Evolutionary conservation across 1,140 invertebrate species (phyloP).

Genomic region (Oryctes rhinoceros): DNA sequence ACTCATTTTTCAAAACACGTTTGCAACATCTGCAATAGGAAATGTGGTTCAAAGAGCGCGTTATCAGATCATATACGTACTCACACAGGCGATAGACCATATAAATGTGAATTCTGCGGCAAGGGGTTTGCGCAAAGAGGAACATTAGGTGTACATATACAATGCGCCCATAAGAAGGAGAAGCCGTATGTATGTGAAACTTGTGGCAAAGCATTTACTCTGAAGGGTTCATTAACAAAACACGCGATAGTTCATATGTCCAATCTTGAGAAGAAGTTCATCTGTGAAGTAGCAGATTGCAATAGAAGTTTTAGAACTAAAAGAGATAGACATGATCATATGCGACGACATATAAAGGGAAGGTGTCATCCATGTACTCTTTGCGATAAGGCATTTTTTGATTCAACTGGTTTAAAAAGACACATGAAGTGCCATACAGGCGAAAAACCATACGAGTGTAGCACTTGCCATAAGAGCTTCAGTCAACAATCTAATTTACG

Average conservation of each 20-base stretch:
- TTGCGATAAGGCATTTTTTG: not conserved
- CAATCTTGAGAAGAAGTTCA: not conserved
- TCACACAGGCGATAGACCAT: not conserved
- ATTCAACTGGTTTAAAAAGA: not conserved
- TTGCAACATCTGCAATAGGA: not conserved
- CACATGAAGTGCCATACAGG: slow-evolving; percentile 22
- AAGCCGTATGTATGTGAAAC: slow-evolving; percentile 12
- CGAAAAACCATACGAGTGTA: slow-evolving; percentile 38
- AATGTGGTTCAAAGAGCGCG: not conserved
- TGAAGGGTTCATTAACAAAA: slow-evolving; percentile 6
- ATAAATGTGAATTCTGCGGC: slow-evolving; percentile 25
- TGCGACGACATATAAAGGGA: slow-evolving; percentile 6
- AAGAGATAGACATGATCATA: not conserved
- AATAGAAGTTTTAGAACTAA: not conserved
- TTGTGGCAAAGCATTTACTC: not conserved
- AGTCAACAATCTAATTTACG: not conserved
- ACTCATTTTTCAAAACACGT: too few species aligned
- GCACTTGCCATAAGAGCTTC: slow-evolving; percentile 35
- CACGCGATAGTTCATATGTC: not conserved
- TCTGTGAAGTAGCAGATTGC: not conserved
- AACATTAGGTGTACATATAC: slow-evolving; percentile 31
- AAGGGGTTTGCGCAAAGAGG: slow-evolving; percentile 38
- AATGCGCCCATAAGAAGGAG: slow-evolving; percentile 7
- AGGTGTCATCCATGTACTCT: not conserved
- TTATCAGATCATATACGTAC: slow-evolving; percentile 11